Evolutionary conservation across 2,113 vertebrate species (phyloP), one percentile per base, ranked within the genome.

Genomic region (Menidia beryllina): DNA sequence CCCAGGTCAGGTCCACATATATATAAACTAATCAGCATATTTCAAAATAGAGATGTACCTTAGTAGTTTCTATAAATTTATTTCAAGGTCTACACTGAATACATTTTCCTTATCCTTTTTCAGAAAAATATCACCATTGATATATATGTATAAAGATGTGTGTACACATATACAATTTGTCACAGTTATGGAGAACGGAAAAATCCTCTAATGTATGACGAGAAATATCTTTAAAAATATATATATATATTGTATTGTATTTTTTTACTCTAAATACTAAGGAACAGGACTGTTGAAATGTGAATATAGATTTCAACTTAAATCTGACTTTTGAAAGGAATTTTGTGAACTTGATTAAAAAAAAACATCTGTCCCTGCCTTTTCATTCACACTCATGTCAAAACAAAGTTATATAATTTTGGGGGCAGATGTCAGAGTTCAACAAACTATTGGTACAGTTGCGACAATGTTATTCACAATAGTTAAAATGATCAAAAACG

Each of bases 401-500:
- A 30, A 49, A 38, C 43, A 41, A 43, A 52, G 25, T 60, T 53
- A 38, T 45, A 38, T 53, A 6, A 9, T 52, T 23, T 43, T 12
- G 56, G 50, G 36, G 43, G 27, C 12, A 10, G 61, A 27, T 11
- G 1, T 60, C 38, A 26, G 56, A 57, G 56, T 6, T 53, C 25
- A 68, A 21, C 19, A 49, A 66, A 56, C 49, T 66, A 26, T 45
- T 62, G 38, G 27, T 15, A 12, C 11, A 19, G 21, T n/a, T 55
- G 15, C 13, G 39, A 21, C 48, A 15, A 36, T 15, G 14, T 20
- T 48, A 4, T 17, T 19, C 17, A n/a, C 58, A 62, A n/a, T n/a
- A n/a, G n/a, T n/a, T n/a, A n/a, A n/a, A n/a, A n/a, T n/a, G n/a
- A n/a, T n/a, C n/a, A n/a, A n/a, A n/a, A n/a, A n/a, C n/a, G n/a